These are phyloP conservation scores for Salmo trutta DNA, from an alignment of 2,797 vertebrate species.

Conservation along the genomic window DNA sequence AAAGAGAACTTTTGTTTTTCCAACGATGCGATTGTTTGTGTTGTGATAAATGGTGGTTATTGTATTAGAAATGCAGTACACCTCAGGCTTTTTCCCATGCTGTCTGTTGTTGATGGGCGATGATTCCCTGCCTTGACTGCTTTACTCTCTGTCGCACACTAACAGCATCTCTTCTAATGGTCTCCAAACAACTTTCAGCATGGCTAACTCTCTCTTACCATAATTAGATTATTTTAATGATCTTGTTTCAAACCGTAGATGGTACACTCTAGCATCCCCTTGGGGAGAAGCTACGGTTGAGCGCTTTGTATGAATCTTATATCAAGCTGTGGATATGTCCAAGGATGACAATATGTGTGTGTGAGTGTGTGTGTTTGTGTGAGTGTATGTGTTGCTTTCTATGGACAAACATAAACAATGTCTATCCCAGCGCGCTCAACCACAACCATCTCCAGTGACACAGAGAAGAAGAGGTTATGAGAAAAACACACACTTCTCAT, in stretches of 20 bases:
- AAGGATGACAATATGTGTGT: constrained; percentile 60
- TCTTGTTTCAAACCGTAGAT: constrained; percentile 72
- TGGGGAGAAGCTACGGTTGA: constrained; percentile 64
- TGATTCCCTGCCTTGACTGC: constrained; percentile 48
- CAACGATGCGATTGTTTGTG: constrained; percentile 40
- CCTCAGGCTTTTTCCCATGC: constrained; percentile 64
- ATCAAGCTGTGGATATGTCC: constrained; percentile 65
- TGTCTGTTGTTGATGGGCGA: constrained; percentile 69
- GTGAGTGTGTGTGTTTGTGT: constrained; percentile 51
- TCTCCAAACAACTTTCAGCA: constrained; percentile 73
- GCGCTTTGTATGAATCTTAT: constrained; percentile 70
- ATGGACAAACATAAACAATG: constrained; percentile 42
- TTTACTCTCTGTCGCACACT: constrained; percentile 43
- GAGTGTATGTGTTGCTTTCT: constrained; percentile 42
- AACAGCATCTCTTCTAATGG: constrained; percentile 67
- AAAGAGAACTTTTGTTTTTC: constrained; percentile 52
- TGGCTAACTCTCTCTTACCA: constrained; percentile 74
- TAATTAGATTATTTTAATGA: constrained; percentile 87
- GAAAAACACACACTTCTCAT: constrained; percentile 67
- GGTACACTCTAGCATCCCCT: constrained; percentile 61
- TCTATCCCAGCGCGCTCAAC: constrained; percentile 40
- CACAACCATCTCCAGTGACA: constrained; percentile 43
- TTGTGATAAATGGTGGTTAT: constrained; percentile 57
- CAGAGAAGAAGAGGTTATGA: constrained; percentile 61
- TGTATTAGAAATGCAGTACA: constrained; percentile 62